A percentile compares a stretch with the other conserved stretches of the same genome.
phyloP scores from a whole-genome alignment of 2,797 vertebrate species.

The Schizothorax lantsangensis region DNA sequence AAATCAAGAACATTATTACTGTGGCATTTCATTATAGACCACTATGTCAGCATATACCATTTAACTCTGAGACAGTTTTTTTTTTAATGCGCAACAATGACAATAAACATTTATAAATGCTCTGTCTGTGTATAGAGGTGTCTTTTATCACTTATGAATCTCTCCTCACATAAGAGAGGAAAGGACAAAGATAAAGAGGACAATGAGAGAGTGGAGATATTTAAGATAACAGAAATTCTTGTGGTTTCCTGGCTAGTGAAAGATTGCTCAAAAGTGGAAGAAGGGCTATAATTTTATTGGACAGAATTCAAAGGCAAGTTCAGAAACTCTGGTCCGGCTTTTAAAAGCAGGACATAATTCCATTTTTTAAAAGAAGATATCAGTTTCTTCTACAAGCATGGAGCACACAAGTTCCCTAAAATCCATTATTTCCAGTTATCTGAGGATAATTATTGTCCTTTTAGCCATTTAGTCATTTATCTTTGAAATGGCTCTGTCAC shows the following conservation, averaged over 20 bases:
- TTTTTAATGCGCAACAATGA: neutral
- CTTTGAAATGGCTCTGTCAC: constrained; percentile 58
- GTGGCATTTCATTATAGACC: constrained; percentile 37
- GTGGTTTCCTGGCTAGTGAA: constrained; percentile 9
- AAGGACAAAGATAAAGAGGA: constrained; percentile 15
- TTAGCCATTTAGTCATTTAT: constrained; percentile 56
- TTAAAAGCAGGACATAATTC: constrained; percentile 34
- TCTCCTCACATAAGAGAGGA: neutral
- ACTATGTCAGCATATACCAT: neutral
- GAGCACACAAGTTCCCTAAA: constrained; percentile 8
- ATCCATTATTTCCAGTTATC: constrained; percentile 60
- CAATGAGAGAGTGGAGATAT: neutral
- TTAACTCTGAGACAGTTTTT: neutral
- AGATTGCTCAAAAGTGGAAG: constrained; percentile 17
- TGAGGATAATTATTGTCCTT: constrained; percentile 56
- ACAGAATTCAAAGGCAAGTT: constrained; percentile 27
- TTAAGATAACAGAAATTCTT: constrained; percentile 27
- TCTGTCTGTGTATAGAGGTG: neutral
- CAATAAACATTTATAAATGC: constrained; percentile 18
- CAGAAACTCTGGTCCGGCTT: neutral
- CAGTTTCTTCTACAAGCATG: neutral
- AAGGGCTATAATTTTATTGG: constrained; percentile 11
- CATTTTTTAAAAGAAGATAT: constrained; percentile 17
- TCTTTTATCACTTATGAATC: neutral
- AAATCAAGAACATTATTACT: constrained; percentile 14